phyloP scores from a whole-genome alignment of 2,888 invertebrate genomes.

The Leucophora obtusa region DNA sequence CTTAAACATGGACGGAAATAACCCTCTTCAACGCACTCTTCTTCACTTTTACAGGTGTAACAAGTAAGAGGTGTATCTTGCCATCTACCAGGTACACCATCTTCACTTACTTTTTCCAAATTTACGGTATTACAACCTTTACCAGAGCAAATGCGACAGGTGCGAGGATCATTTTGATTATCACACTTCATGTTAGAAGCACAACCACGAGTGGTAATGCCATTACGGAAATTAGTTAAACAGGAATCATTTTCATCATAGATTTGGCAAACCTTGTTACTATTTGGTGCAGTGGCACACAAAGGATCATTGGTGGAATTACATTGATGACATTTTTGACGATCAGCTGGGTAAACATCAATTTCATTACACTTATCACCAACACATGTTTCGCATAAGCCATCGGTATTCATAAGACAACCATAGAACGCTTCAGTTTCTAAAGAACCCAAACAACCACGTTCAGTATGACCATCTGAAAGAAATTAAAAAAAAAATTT shows the following conservation, averaged over 20 bases:
- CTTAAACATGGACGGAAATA: conserved; percentile 65
- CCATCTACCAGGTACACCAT: conserved; percentile 74
- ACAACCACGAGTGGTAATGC: conserved; percentile 73
- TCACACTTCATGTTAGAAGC: conserved; percentile 70
- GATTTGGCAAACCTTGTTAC: conserved; percentile 70
- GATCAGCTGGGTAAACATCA: conserved; percentile 69
- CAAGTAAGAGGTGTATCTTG: conserved; percentile 73
- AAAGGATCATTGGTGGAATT: conserved; percentile 66
- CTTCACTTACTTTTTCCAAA: conserved; percentile 65
- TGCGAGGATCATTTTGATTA: conserved; percentile 66
- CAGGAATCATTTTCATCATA: conserved; percentile 70
- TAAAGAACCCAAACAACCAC: conserved; percentile 72
- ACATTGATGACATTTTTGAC: conserved; percentile 73
- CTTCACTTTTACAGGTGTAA: conserved; percentile 66
- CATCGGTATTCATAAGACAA: conserved; percentile 68
- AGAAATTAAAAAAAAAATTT: conserved; percentile 19
- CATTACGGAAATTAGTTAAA: conserved; percentile 68
- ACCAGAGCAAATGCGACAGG: conserved; percentile 70
- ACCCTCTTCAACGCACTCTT: conserved; percentile 62
- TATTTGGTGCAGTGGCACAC: conserved; percentile 70
- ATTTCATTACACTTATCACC: conserved; percentile 71
- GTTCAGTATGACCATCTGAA: conserved; percentile 69
- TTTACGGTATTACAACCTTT: conserved; percentile 72
- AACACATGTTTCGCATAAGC: conserved; percentile 69
- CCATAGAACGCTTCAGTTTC: conserved; percentile 66